phyloP scores from a whole-genome alignment of 2,113 vertebrate genomes.

The Muntiacus reevesi region DNA sequence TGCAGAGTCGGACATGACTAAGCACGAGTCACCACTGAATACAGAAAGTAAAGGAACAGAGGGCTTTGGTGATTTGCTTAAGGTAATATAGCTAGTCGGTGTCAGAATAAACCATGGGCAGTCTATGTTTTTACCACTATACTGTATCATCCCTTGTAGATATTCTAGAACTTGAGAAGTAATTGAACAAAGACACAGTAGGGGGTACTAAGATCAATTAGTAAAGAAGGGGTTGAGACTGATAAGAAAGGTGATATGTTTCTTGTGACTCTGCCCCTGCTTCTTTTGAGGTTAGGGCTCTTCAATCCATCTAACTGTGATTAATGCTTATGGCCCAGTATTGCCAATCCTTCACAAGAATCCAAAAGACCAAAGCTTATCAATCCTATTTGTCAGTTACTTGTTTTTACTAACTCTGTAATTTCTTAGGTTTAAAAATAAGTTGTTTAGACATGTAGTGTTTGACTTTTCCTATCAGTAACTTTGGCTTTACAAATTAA shows the following conservation, averaged over 20 bases:
- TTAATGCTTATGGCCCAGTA: not conserved
- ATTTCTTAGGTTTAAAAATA: not conserved
- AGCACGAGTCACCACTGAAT: not conserved
- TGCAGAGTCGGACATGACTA: not conserved
- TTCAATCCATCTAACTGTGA: not conserved
- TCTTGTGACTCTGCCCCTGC: not conserved
- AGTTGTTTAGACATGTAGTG: not conserved
- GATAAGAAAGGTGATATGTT: not conserved
- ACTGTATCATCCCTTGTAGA: not conserved
- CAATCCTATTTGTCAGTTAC: not conserved
- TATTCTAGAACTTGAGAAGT: not conserved
- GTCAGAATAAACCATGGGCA: not conserved
- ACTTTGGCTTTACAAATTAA: not conserved
- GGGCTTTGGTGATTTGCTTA: not conserved
- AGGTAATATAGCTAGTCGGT: not conserved
- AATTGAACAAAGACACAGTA: not conserved
- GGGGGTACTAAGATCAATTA: not conserved
- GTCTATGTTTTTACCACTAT: not conserved
- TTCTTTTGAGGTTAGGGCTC: not conserved
- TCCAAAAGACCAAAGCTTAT: not conserved
- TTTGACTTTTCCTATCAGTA: not conserved
- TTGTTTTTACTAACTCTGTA: not conserved
- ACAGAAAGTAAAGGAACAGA: not conserved
- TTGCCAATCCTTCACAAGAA: not conserved
- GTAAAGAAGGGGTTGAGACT: not conserved